Evolutionary conservation across 2,888 invertebrate genomes (phyloP).

Genomic region (Lottia gigantea): DNA sequence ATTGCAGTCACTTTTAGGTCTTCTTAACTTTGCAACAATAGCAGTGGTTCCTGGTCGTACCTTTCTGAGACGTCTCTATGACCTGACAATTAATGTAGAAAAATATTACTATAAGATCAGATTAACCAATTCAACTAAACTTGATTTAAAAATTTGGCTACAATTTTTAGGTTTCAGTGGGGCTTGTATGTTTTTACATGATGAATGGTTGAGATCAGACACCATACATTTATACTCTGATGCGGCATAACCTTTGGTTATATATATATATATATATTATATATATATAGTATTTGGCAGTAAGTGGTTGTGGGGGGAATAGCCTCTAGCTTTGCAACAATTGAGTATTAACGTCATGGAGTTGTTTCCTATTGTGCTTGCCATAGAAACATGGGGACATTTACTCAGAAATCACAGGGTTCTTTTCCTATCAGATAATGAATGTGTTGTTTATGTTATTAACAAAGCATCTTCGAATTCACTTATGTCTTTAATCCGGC

Average conservation of each 20-base stretch:
- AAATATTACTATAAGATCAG: too few species aligned
- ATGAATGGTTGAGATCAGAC: background rate
- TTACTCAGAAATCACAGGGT: background rate
- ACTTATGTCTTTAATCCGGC: background rate
- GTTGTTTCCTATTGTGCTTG: conserved; percentile 7
- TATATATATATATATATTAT: too few species aligned
- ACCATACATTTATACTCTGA: conserved; percentile 12
- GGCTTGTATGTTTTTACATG: background rate
- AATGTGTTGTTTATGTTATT: background rate
- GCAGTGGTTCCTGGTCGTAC: too few species aligned
- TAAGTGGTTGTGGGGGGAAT: conserved; percentile 8
- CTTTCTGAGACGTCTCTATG: too few species aligned
- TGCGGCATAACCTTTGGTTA: background rate
- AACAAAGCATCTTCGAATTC: conserved; percentile 13
- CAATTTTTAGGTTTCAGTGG: background rate
- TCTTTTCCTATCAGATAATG: conserved; percentile 8
- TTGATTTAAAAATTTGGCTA: background rate
- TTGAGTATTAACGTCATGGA: conserved; percentile 11
- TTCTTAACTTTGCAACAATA: too few species aligned
- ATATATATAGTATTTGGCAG: too few species aligned
- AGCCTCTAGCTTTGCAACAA: background rate
- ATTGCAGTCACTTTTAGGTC: too few species aligned
- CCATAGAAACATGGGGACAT: conserved; percentile 22
- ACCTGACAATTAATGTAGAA: too few species aligned
- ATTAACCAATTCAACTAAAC: background rate